Evolutionary conservation across 2,888 invertebrate species (phyloP), one percentile per base, ranked within the genome.

Genomic region (Heliconius aoede): DNA sequence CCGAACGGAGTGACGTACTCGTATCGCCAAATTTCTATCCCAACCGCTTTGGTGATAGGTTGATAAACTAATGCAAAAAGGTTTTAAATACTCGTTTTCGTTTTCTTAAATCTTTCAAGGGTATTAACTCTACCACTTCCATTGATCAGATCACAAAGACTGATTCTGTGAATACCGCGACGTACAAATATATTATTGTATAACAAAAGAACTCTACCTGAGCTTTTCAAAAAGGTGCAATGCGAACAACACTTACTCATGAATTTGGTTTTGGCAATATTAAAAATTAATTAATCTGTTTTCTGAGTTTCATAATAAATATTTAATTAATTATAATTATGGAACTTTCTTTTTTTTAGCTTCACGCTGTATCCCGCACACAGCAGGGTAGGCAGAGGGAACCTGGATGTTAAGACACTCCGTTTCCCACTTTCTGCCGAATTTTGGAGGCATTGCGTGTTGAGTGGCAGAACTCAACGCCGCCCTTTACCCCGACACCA

Each of bases 161-260:
- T 69, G 51, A 11, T 69, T 24, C 71, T 60, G 36, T 71, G 71
- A 71, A 60, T 69, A 55, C 26, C 30, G 24, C 58, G 4, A 55
- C 30, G 58, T 32, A 71, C 60, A 72, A 72, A 60, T 60, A 72
- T 72, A 36, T 72, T 9, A 40, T n/a, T n/a, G n/a, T n/a, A n/a
- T 72, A 72, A 72, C 60, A 72, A 72, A 72, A 72, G 60, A 40
- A 26, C 5, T 71, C 32, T 72, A 72, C 72, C 72, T 72, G 72
- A 36, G 9, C 60, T 60, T 21, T 72, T 60, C 60, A 26, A 71
- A 72, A 40, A 60, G 32, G 72, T 60, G n/a, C 24, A 55, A 30
- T 55, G 55, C 8, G 9, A 55, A 24, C 30, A 15, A n/a, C 30
- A n/a, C 55, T 55, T n/a, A 69, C 21, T 30, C 28, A 30, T n/a